Conservation (phyloP, 2,113 vertebrate genomes). For the Synodontis membranacea region DNA sequence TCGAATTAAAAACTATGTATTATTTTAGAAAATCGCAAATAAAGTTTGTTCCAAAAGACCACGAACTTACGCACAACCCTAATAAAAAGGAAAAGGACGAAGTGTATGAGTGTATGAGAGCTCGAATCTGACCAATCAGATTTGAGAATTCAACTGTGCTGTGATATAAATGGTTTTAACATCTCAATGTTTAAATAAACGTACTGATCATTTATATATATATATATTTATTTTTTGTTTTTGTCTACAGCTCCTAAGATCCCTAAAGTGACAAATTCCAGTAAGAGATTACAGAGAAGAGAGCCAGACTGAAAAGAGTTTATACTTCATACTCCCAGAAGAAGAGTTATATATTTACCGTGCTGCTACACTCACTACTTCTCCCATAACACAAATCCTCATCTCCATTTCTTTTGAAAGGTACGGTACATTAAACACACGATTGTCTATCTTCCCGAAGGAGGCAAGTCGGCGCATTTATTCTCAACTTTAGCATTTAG, state of each 20-base stretch:
- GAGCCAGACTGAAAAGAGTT: neutral
- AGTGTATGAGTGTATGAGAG: too few species aligned
- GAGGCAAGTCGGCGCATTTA: neutral
- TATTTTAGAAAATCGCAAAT: too few species aligned
- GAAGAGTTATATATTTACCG: slow-evolving; percentile 7
- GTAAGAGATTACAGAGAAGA: neutral
- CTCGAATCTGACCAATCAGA: neutral
- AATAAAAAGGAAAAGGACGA: too few species aligned
- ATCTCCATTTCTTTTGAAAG: neutral
- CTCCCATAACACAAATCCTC: neutral
- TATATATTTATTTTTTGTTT: too few species aligned
- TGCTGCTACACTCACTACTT: neutral
- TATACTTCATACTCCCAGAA: neutral
- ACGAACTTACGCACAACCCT: too few species aligned
- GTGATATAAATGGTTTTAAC: neutral
- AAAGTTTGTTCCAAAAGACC: too few species aligned
- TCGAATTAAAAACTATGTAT: too few species aligned
- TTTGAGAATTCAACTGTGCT: neutral
- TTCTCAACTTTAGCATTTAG: slow-evolving; percentile 32
- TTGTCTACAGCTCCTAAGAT: neutral
- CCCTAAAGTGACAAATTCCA: neutral
- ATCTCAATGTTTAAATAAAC: neutral
- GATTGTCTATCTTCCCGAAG: neutral
- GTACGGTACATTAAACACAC: slow-evolving; percentile 16
- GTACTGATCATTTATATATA: neutral